Evolutionary conservation across 2,888 invertebrate genomes (phyloP), one percentile per base, ranked within the genome.

Genomic region (Amblyteles armatorius): DNA sequence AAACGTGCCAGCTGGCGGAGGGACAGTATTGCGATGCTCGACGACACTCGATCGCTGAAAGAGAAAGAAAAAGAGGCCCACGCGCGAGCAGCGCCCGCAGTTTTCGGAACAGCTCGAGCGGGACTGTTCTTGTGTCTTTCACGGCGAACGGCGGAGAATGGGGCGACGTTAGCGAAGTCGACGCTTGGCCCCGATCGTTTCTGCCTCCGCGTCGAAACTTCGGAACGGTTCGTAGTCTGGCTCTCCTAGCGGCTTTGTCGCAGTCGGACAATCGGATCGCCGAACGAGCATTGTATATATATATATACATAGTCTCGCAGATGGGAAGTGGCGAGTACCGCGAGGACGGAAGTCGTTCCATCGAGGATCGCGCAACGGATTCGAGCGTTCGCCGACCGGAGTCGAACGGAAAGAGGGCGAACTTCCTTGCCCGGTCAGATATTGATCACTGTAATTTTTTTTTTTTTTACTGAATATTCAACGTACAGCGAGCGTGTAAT

Each of bases 41-140:
- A 81, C 68, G 60, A 36, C 60, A 76, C 74, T 81, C 57, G 68
- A 76, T 48, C 69, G 55, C 69, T 22, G 36, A 57, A 26, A 57
- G 22, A 26, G 26, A 13, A n/a, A 9, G 11, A 22, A 40, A 40
- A 50, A 40, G 36, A 52, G 69, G 29, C 52, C 71, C 13, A 65
- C 3, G 68, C 11, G 40, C 13, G n/a, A n/a, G 50, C 50, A 50
- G 50, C 52, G 16, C 52, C 3, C 6, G 52, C 52, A 52, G 16
- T 60, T 63, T 63, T 63, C 29, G 6, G 7, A 13, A 16, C 2
- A 22, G 57, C 57, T 57, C 9, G 22, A 52, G 52, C 52, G 13
- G 7, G 60, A 16, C 60, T 9, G 16, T 29, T 60, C 26, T n/a
- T n/a, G n/a, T n/a, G n/a, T n/a, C n/a, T 60, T 55, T 55, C 19